These are phyloP conservation scores for Chesias legatella DNA, from an alignment of 2,888 invertebrate species.

Conservation along the genomic window DNA sequence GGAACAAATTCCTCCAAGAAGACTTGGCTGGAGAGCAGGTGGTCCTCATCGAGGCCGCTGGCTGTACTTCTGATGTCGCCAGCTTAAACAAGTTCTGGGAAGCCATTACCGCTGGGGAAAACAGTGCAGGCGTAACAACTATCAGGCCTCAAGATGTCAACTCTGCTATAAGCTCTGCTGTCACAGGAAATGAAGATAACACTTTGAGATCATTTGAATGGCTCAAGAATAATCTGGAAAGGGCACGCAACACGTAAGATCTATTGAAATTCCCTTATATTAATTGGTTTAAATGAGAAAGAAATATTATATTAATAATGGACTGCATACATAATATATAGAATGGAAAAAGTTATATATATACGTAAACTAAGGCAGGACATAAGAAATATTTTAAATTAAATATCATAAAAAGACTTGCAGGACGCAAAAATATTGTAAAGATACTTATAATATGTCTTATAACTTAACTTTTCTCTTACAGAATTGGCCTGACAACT, in stretches of 20 bases:
- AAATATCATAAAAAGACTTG: too few relatives aligned
- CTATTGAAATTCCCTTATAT: conserved; percentile 6
- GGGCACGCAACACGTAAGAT: conserved; percentile 40
- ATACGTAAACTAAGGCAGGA: too few relatives aligned
- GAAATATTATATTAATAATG: too few relatives aligned
- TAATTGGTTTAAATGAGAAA: too few relatives aligned
- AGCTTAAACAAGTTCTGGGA: conserved; percentile 51
- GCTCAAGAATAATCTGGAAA: conserved; percentile 52
- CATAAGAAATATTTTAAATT: too few relatives aligned
- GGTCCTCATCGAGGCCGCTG: conserved; percentile 83
- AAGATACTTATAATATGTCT: too few relatives aligned
- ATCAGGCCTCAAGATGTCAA: conserved; percentile 67
- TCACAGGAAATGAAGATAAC: conserved; percentile 77
- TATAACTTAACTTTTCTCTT: conserved; percentile 28
- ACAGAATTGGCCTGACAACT: conserved; percentile 50
- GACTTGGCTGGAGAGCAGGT: conserved; percentile 84
- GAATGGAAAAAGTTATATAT: too few relatives aligned
- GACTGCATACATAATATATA: too few relatives aligned
- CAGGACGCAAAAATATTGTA: too few relatives aligned
- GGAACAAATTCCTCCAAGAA: conserved; percentile 79
- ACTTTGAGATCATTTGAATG: conserved; percentile 78
- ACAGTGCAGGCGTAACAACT: conserved; percentile 21
- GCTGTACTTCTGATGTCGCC: conserved; percentile 81
- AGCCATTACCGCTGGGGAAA: conserved; percentile 42
- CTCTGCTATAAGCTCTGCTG: conserved; percentile 68